Evolutionary conservation across 2,797 vertebrate genomes (phyloP).

Genomic region (Vespertilio murinus): DNA sequence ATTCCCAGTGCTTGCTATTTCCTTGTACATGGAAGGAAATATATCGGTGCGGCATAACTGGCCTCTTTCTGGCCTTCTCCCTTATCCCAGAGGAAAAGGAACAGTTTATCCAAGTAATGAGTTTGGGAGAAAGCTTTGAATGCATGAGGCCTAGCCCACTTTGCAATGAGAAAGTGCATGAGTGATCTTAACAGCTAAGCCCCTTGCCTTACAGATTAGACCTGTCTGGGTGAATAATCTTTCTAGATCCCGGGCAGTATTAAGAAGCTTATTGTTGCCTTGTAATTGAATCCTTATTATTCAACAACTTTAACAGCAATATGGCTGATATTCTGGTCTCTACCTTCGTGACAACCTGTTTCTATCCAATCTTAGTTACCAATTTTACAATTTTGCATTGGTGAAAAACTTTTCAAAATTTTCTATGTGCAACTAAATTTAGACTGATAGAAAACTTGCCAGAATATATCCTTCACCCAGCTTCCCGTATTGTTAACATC

Average conservation of each 20-base stretch:
- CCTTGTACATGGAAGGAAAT: neutral
- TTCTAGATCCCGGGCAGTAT: neutral
- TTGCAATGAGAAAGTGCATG: neutral
- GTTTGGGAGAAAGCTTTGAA: neutral
- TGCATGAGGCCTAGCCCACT: neutral
- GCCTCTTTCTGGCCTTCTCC: neutral
- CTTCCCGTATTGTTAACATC: neutral
- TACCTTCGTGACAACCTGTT: neutral
- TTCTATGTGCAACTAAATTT: neutral
- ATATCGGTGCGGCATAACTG: neutral
- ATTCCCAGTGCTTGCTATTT: neutral
- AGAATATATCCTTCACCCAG: neutral
- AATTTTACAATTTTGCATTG: neutral
- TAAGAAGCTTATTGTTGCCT: neutral
- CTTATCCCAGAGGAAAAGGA: neutral
- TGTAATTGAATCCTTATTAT: neutral
- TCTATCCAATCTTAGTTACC: neutral
- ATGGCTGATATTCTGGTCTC: neutral
- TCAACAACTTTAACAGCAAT: neutral
- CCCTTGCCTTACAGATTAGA: neutral
- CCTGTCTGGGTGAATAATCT: neutral
- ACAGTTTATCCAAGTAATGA: neutral
- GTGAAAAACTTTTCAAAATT: neutral
- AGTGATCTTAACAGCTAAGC: neutral
- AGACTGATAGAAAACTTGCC: neutral